phyloP scores from a whole-genome alignment of 2,888 invertebrate species.

The Morpho helenor region DNA sequence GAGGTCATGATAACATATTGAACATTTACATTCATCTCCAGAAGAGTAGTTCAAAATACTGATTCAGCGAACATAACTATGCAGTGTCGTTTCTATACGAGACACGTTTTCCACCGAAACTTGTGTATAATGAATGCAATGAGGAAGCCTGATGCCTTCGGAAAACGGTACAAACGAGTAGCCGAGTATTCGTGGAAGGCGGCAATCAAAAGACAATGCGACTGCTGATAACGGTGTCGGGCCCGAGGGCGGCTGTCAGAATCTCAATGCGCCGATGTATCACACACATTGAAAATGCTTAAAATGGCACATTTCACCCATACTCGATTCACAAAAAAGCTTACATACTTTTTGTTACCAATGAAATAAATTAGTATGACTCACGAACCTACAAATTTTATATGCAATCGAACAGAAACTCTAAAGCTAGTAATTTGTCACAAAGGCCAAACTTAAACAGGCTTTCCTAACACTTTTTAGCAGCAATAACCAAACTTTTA shows the following conservation, averaged over 20 bases:
- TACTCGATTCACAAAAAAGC: too few relatives aligned
- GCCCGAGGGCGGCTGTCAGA: constrained; percentile 41
- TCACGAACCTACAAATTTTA: too few relatives aligned
- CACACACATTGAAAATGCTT: constrained; percentile 51
- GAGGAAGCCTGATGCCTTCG: constrained; percentile 56
- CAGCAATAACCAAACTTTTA: too few relatives aligned
- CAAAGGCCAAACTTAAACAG: too few relatives aligned
- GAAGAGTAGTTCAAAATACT: constrained; percentile 5
- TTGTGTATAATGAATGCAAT: constrained; percentile 62
- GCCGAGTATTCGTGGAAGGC: constrained; percentile 65
- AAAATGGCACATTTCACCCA: constrained; percentile 27
- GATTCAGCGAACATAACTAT: not conserved
- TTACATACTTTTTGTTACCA: too few relatives aligned
- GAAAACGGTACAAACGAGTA: constrained; percentile 72
- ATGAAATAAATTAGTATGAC: too few relatives aligned
- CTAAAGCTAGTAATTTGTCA: too few relatives aligned
- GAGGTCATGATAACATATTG: not conserved
- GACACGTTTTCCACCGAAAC: constrained; percentile 46
- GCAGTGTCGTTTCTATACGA: constrained; percentile 22
- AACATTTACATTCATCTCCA: not conserved
- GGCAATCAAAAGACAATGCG: constrained; percentile 71
- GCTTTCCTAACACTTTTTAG: too few relatives aligned
- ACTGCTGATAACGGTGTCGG: constrained; percentile 56
- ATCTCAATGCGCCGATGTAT: constrained; percentile 31
- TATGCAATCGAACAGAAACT: too few relatives aligned